These are phyloP conservation scores for Fregetta grallaria DNA, from an alignment of 2,113 vertebrate species.

Conservation along the genomic window DNA sequence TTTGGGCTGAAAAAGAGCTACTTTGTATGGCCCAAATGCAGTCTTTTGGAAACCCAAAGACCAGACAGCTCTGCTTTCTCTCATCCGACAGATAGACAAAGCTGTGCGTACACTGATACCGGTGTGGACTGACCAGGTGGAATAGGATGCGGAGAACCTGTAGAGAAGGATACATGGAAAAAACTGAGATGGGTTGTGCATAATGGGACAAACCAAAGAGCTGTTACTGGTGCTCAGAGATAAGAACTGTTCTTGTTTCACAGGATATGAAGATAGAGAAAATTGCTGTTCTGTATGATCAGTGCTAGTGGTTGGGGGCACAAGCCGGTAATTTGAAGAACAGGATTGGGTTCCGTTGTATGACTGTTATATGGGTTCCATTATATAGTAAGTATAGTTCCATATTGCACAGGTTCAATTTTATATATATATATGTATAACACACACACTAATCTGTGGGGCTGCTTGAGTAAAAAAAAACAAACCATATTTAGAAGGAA, in stretches of 20 bases:
- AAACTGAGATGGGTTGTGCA: background rate
- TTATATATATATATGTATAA: no score
- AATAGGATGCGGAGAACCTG: background rate
- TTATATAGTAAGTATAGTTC: background rate
- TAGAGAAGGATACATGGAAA: background rate
- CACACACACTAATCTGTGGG: background rate
- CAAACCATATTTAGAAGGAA: background rate
- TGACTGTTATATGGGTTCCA: background rate
- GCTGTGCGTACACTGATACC: background rate
- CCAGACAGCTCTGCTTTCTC: background rate
- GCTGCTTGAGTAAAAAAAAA: background rate
- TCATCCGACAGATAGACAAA: background rate
- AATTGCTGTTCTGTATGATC: background rate
- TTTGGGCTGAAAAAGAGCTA: background rate
- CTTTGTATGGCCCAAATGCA: background rate
- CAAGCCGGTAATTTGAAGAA: background rate
- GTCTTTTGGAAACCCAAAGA: background rate
- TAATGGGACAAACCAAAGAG: background rate
- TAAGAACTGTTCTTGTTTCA: background rate
- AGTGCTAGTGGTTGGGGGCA: background rate
- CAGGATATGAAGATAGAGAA: background rate
- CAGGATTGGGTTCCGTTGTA: background rate
- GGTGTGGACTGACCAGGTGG: background rate
- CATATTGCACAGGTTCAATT: background rate
- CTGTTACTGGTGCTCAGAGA: background rate